Percentiles rank a stretch among this genome's conserved stretches.
These are phyloP conservation scores for Zaprionus lineosus DNA, from an alignment of 2,888 invertebrate genomes.

Conservation along the genomic window DNA sequence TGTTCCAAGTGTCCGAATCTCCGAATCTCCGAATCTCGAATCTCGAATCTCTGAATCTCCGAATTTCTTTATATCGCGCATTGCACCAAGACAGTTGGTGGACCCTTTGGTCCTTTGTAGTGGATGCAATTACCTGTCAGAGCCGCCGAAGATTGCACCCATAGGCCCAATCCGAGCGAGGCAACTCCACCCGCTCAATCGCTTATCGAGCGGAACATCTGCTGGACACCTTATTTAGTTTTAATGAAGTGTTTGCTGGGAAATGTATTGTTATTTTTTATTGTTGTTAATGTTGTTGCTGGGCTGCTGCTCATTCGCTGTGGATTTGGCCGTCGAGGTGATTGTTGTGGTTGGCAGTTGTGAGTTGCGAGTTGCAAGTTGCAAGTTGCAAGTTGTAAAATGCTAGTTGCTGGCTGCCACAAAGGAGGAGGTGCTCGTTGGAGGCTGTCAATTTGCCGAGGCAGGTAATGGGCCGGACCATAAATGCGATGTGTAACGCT, in stretches of 20 bases:
- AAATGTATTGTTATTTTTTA: conserved; percentile 30
- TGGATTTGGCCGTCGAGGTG: too few species aligned
- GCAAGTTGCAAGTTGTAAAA: too few species aligned
- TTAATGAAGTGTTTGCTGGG: conserved; percentile 54
- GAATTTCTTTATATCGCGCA: too few species aligned
- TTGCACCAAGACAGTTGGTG: too few species aligned
- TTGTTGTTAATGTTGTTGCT: conserved; percentile 7
- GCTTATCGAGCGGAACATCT: conserved; percentile 19
- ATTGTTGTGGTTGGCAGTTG: conserved; percentile 6
- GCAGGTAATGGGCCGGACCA: conserved; percentile 55
- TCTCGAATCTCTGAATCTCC: too few species aligned
- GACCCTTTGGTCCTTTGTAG: neutral
- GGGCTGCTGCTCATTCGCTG: too few species aligned
- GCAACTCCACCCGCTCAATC: conserved; percentile 9
- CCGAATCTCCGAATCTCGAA: too few species aligned
- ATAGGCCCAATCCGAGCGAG: neutral
- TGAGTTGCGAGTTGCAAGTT: too few species aligned
- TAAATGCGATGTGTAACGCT: conserved; percentile 55
- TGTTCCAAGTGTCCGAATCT: too few species aligned
- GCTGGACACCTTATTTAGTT: conserved; percentile 58
- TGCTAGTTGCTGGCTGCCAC: too few species aligned
- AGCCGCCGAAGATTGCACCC: neutral
- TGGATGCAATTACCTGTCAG: conserved; percentile 8
- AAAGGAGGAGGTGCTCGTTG: conserved; percentile 28
- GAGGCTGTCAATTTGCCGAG: conserved; percentile 55